A percentile compares a stretch with the other conserved stretches of the same genome.
Evolutionary conservation across 2,888 invertebrate genomes (phyloP).

Genomic region (Polydrusus pterygomalis): DNA sequence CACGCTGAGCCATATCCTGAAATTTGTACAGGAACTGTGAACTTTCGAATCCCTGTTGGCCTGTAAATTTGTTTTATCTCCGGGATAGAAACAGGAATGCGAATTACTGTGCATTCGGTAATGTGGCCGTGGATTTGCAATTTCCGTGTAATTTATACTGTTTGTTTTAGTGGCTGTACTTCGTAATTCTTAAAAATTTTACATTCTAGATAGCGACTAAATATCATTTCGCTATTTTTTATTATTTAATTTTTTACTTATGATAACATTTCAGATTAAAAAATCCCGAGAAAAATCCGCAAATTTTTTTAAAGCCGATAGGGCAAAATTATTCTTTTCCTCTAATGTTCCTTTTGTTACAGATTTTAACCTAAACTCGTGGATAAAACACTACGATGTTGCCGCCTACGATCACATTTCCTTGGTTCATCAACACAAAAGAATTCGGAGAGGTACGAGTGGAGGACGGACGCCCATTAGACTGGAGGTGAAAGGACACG

Average conservation of each 20-base stretch:
- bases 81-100: slow-evolving; percentile 26
- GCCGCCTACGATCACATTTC: slow-evolving; percentile 80
- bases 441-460: slow-evolving; percentile 69
- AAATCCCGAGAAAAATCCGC: no score
- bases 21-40: slow-evolving; percentile 41
- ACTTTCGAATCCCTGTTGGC: slow-evolving; percentile 34
- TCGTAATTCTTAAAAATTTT: background rate
- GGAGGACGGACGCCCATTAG: slow-evolving; percentile 72
- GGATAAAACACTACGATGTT: slow-evolving; percentile 87
- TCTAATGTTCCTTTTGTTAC: slow-evolving; percentile 57
- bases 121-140: slow-evolving; percentile 17
- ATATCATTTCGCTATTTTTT: no score
- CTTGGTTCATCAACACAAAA: slow-evolving; percentile 71
- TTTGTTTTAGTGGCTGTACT: background rate
- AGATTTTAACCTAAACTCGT: slow-evolving; percentile 81
- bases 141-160: slow-evolving; percentile 16
- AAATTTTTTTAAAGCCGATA: no score
- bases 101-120: slow-evolving; percentile 30
- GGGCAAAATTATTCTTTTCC: no score
- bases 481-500: slow-evolving; percentile 79
- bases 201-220: no score
- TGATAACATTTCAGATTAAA: no score
- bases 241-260: no score
- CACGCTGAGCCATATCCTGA: slow-evolving; percentile 19
- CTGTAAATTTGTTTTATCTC: slow-evolving; percentile 49